Evolutionary conservation across 2,113 vertebrate genomes (phyloP), one percentile per base, ranked within the genome.

Genomic region (Lepus americanus): DNA sequence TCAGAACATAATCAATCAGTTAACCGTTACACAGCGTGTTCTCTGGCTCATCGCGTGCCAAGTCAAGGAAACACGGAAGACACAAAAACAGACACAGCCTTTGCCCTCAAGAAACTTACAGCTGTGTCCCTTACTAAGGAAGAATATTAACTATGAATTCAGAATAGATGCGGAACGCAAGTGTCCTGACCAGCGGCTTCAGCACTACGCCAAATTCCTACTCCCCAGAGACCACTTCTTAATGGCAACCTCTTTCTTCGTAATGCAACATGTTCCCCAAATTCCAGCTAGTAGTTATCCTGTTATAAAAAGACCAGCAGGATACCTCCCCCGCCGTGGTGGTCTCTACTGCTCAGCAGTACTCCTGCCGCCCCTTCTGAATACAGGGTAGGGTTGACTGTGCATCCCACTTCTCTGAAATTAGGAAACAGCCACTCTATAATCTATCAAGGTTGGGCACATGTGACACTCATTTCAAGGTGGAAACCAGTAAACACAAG

Each of bases 321-420:
- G 49, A 63, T 2, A 3, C 14, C 9, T 36, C 9, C 8, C 59
- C 55, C 61, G 7, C 29, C 6, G 1, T 19, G 13, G 5, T 7
- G 20, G 20, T 72, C n/a, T 64, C 22, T 1, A 1, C 14, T 33
- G 8, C 49, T 67, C 31, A 51, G 55, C 16, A 31, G 20, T n/a
- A 3, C 20, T 20, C 29, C 27, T 9, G 1, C 14, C 9, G 9
- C 11, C 23, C 67, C 49, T 19, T 81, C 64, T 8, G 29, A 53
- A 39, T 0, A 23, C 4, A 14, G 2, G 13, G 16, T 9, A 23
- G 27, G 25, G 13, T 33, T 49, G 49, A 22, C 0, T 17, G 4
- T 19, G 22, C 9, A 1, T 25, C 5, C 23, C 36, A 4, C 22
- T 31, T 31, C 31, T 53, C 14, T 55, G 6, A 90, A 83, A 64